Evolutionary conservation across 2,113 vertebrate species (phyloP).

Genomic region (Rhodinocichla rosea): DNA sequence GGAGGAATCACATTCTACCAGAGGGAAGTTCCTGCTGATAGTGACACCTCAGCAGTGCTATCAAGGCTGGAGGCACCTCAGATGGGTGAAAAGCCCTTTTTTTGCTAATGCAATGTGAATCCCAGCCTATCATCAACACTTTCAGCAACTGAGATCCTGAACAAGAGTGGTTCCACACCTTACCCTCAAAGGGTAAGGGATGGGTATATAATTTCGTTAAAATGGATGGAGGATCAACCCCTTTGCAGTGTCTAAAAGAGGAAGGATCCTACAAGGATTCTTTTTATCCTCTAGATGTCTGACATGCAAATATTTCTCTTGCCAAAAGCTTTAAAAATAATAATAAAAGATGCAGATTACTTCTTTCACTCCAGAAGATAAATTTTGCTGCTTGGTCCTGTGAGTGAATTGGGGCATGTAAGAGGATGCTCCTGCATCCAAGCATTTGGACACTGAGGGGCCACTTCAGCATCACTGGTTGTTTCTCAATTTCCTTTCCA

Average conservation of each 20-base stretch:
- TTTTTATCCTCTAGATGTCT: background rate
- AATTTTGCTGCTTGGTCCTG: slow-evolving; percentile 60
- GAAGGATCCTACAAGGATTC: background rate
- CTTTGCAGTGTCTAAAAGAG: background rate
- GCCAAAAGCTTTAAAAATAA: background rate
- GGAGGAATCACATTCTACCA: background rate
- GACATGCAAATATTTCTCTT: slow-evolving; percentile 13
- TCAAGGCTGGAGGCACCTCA: background rate
- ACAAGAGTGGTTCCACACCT: background rate
- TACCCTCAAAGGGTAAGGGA: background rate
- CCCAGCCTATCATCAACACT: background rate
- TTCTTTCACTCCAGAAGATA: slow-evolving; percentile 63
- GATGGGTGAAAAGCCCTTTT: background rate
- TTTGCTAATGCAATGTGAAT: background rate
- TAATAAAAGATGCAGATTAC: background rate
- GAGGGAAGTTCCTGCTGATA: background rate
- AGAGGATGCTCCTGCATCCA: slow-evolving; percentile 34
- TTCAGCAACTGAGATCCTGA: background rate
- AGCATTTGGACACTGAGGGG: background rate
- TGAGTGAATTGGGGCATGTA: slow-evolving; percentile 54
- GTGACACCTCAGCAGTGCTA: background rate
- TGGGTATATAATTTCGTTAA: no score
- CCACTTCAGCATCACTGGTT: background rate
- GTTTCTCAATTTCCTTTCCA: background rate
- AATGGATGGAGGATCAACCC: background rate